Conservation (phyloP, 2,797 vertebrate species). For the Molossus molossus region DNA sequence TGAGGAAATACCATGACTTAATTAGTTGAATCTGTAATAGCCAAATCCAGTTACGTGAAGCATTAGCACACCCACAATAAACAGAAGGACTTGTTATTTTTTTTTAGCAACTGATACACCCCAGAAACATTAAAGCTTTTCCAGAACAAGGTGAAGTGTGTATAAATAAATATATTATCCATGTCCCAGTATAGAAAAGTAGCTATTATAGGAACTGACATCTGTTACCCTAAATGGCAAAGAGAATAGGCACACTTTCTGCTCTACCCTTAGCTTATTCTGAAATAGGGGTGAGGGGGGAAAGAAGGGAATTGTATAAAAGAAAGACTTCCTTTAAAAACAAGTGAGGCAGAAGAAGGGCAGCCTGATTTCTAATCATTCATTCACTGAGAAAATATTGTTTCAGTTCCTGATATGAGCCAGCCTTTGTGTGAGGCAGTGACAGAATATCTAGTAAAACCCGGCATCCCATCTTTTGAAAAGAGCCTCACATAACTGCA, state of each 20-base stretch:
- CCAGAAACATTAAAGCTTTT: conserved; percentile 21
- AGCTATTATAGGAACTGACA: not conserved
- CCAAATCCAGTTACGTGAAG: not conserved
- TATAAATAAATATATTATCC: conserved; percentile 15
- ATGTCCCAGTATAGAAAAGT: not conserved
- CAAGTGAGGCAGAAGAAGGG: not conserved
- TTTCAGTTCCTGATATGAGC: not conserved
- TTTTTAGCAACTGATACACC: conserved; percentile 7
- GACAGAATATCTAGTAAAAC: not conserved
- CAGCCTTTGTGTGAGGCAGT: not conserved
- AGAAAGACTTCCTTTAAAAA: not conserved
- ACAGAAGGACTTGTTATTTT: not conserved
- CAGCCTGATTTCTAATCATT: not conserved
- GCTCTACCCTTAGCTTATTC: not conserved
- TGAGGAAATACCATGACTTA: conserved; percentile 15
- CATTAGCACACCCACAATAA: conserved; percentile 35
- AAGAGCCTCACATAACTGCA: not conserved
- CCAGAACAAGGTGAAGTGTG: not conserved
- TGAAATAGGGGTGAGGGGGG: not conserved
- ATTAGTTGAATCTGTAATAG: conserved; percentile 39
- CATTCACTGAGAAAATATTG: not conserved
- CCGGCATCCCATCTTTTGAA: not conserved
- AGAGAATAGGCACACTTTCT: not conserved
- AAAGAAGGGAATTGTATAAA: not conserved
- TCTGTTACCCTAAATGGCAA: not conserved